Conservation (phyloP, 2,113 vertebrate genomes). For the Upupa epops region DNA sequence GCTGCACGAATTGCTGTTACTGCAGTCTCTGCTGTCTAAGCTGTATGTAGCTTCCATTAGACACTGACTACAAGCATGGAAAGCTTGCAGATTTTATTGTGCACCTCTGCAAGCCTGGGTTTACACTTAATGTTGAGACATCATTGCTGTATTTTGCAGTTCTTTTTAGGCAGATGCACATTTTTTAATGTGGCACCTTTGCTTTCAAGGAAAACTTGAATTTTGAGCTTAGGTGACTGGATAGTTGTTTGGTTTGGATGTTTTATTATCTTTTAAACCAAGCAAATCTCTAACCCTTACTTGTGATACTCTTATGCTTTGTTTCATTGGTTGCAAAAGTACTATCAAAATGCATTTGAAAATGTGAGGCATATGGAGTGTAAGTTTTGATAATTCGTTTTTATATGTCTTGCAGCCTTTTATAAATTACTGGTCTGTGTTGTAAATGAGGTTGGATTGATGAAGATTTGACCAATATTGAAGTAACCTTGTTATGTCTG, state of each 20-base stretch:
- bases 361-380: background rate
- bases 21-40: fast-evolving
- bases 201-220: background rate
- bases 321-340: background rate
- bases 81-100: background rate
- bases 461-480: background rate
- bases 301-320: background rate
- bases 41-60: background rate
- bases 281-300: background rate
- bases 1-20: background rate
- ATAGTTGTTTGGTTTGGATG: background rate
- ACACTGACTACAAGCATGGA: background rate
- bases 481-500: background rate
- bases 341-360: background rate
- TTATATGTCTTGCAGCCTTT: background rate
- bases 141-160: background rate
- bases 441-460: background rate
- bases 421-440: background rate
- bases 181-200: background rate
- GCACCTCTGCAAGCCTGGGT: background rate
- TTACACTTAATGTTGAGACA: background rate
- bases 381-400: background rate
- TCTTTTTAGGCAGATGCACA: background rate
- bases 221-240: background rate
- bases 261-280: background rate